Evolutionary conservation across 2,113 vertebrate species (phyloP).

Genomic region (Lepus europaeus): DNA sequence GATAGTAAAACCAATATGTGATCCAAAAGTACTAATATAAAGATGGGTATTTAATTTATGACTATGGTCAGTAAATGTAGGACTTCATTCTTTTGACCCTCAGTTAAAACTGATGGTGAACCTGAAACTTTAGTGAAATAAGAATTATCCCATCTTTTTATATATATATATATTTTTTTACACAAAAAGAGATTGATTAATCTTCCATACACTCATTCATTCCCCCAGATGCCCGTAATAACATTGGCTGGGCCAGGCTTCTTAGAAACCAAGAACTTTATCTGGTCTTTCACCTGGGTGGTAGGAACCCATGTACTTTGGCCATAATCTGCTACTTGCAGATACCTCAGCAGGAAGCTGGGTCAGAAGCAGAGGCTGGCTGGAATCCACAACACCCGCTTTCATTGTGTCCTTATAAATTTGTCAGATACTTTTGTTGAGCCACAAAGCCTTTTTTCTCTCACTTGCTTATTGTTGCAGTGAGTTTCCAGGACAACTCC

Average conservation of each 20-base stretch:
- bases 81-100: not conserved
- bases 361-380: too few species aligned
- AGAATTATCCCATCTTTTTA: not conserved
- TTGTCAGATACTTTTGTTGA: not conserved
- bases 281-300: too few species aligned
- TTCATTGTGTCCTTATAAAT: not conserved
- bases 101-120: not conserved
- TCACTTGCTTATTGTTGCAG: not conserved
- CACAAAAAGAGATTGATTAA: too few species aligned
- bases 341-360: too few species aligned
- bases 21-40: not conserved
- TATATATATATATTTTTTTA: too few species aligned
- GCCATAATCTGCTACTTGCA: too few species aligned
- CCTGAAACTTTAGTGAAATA: slow-evolving; percentile 44
- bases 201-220: too few species aligned
- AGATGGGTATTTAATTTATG: slow-evolving; percentile 6
- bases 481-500: not conserved
- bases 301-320: too few species aligned
- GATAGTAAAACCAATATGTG: slow-evolving; percentile 15
- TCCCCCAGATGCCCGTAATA: too few species aligned
- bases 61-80: not conserved
- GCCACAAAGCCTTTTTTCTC: not conserved
- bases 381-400: too few species aligned
- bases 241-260: too few species aligned
- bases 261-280: too few species aligned